Percentiles rank a stretch among this genome's conserved stretches.
Evolutionary conservation across 1,140 invertebrate species (phyloP).

Genomic region (Drosophila eugracilis): DNA sequence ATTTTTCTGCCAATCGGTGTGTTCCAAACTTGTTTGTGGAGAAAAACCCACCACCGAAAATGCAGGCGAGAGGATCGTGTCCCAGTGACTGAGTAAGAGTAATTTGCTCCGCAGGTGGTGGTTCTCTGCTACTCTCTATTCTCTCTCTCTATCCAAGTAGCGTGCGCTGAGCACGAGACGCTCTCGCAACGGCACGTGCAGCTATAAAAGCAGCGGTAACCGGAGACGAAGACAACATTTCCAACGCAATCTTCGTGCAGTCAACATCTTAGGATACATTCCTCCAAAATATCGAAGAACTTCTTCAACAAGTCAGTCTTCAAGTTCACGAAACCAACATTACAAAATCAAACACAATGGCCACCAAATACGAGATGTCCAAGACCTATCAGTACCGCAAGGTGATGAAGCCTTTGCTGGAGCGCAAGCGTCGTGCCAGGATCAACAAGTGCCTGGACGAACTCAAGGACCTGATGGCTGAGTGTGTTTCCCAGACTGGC

Average conservation of each 20-base stretch:
- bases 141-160: slow-evolving; percentile 34
- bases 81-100: slow-evolving; percentile 64
- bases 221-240: slow-evolving; percentile 75
- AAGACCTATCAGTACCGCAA: slow-evolving; percentile 96
- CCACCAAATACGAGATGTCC: slow-evolving; percentile 86
- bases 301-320: slow-evolving; percentile 14
- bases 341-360: slow-evolving; percentile 56
- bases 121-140: slow-evolving; percentile 1
- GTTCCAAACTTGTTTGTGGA: slow-evolving; percentile 64
- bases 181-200: slow-evolving; percentile 72
- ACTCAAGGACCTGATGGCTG: slow-evolving; percentile 96
- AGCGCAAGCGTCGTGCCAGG: slow-evolving; percentile 95
- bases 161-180: slow-evolving; percentile 78
- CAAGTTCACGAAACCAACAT: slow-evolving; percentile 7
- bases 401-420: slow-evolving; percentile 98
- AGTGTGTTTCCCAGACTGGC: slow-evolving; percentile 91
- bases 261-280: slow-evolving; percentile 42
- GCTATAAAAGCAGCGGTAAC: slow-evolving; percentile 76
- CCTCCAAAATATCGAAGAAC: slow-evolving; percentile 1
- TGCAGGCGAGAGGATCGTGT: slow-evolving; percentile 63
- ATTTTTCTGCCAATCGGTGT: neutral
- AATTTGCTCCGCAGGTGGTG: slow-evolving; percentile 77
- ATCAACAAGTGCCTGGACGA: slow-evolving; percentile 98
- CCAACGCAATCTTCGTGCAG: slow-evolving; percentile 70
- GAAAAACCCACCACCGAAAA: slow-evolving; percentile 76